Percentiles rank a stretch among this genome's conserved stretches.
Conservation (phyloP, 2,113 vertebrate species). For the Mobula hypostoma region DNA sequence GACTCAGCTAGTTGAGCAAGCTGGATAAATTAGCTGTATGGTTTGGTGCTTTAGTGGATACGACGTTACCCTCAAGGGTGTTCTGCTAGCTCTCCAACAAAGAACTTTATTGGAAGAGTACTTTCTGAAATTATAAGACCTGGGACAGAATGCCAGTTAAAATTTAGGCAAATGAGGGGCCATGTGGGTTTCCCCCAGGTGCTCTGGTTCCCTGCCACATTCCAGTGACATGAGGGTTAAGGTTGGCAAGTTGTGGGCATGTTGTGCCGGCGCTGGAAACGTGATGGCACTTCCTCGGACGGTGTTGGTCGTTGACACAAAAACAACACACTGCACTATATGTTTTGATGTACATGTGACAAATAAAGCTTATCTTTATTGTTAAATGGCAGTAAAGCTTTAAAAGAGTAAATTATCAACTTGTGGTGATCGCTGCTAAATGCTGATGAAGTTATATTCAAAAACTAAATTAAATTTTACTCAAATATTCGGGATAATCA, state of each 20-base stretch:
- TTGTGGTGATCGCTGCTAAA: not conserved
- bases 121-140: not conserved
- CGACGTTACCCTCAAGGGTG: not conserved
- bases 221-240: no score
- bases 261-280: no score
- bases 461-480: not conserved
- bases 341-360: no score
- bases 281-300: no score
- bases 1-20: not conserved
- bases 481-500: not conserved
- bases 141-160: not conserved
- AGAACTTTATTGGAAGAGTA: not conserved
- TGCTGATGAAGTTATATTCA: not conserved
- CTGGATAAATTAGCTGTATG: not conserved
- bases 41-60: not conserved
- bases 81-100: not conserved
- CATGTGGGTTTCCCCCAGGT: no score
- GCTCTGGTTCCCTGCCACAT: no score
- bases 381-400: not conserved
- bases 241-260: no score
- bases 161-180: not conserved
- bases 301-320: no score
- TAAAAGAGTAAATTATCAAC: not conserved
- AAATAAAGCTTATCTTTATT: no score
- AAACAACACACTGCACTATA: no score